Conservation (phyloP, 2,797 vertebrate genomes). For the Gambelia wislizenii region DNA sequence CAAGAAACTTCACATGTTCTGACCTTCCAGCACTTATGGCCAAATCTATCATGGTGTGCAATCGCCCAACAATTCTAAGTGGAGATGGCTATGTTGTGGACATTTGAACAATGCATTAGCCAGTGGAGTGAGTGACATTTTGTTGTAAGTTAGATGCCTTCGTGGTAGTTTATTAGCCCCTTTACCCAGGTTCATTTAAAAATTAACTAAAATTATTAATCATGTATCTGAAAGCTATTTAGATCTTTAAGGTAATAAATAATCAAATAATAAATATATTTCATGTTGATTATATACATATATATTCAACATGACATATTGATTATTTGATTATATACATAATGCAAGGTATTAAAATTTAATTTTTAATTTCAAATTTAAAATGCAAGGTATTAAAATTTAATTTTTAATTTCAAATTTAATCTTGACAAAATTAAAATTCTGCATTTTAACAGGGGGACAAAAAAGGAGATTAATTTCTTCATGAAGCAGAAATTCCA, state of each 20-base stretch:
- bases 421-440: constrained; percentile 3
- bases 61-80: too few species aligned
- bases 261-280: background rate
- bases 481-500: background rate
- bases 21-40: background rate
- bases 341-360: background rate
- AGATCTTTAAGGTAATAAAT: background rate
- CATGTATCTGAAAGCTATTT: background rate
- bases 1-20: background rate
- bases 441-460: background rate
- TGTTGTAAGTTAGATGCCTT: background rate
- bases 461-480: too few species aligned
- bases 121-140: background rate
- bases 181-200: background rate
- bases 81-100: background rate
- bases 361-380: background rate
- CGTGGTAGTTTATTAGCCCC: background rate
- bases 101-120: background rate
- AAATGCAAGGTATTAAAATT: background rate
- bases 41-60: background rate
- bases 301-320: too few species aligned
- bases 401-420: background rate
- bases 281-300: background rate
- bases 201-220: background rate
- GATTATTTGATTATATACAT: too few species aligned